phyloP scores from a whole-genome alignment of 1,140 invertebrate species.

The Meloidogyne floridensis region DNA sequence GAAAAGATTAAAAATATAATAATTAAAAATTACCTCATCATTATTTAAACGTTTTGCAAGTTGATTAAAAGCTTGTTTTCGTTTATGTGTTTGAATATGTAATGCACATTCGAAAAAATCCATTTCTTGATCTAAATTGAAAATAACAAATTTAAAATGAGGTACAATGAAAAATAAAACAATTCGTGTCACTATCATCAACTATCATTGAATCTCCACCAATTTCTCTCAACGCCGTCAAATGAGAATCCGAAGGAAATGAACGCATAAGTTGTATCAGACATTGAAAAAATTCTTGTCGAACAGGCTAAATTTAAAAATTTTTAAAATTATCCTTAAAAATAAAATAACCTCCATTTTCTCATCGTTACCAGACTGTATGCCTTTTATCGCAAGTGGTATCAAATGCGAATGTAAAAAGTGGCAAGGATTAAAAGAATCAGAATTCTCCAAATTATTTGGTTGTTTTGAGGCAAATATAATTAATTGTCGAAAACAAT shows the following conservation, averaged over 20 bases:
- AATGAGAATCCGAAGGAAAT: slow-evolving; percentile 33
- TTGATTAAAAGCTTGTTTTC: slow-evolving; percentile 50
- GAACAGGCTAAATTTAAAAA: slow-evolving; percentile 24
- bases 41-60: slow-evolving; percentile 36
- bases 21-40: slow-evolving; percentile 35
- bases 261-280: slow-evolving; percentile 25
- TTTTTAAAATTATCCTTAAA: neutral
- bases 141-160: no score
- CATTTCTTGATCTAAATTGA: slow-evolving; percentile 78
- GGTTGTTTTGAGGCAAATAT: slow-evolving; percentile 69
- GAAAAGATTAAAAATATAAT: neutral
- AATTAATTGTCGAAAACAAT: slow-evolving; percentile 75
- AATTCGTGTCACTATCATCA: slow-evolving; percentile 16
- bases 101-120: slow-evolving; percentile 92
- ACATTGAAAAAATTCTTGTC: slow-evolving; percentile 31
- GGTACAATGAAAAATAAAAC: slow-evolving; percentile 68
- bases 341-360: neutral
- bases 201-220: slow-evolving; percentile 2
- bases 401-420: slow-evolving; percentile 66
- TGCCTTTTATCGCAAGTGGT: slow-evolving; percentile 38
- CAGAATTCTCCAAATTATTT: neutral
- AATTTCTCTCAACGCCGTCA: slow-evolving; percentile 28
- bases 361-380: slow-evolving; percentile 14
- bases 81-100: slow-evolving; percentile 72
- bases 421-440: slow-evolving; percentile 66